Percentiles rank a stretch among this genome's conserved stretches.
Evolutionary conservation across 2,113 vertebrate species (phyloP).

Genomic region (Poecile atricapillus): DNA sequence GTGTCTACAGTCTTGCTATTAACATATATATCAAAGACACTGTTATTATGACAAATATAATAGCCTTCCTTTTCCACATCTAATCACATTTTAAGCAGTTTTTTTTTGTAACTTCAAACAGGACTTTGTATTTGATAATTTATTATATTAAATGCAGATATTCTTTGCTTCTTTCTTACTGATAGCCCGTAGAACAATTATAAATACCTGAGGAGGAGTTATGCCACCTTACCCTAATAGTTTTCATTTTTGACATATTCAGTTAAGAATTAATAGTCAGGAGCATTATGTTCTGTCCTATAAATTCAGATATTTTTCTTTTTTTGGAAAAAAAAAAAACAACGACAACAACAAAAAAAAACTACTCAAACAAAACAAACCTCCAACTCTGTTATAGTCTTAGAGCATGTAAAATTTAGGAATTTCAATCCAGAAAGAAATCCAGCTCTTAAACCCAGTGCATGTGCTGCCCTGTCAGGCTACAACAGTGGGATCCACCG

Average conservation of each 20-base stretch:
- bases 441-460: background rate
- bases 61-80: background rate
- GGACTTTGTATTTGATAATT: background rate
- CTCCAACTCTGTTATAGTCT: background rate
- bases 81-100: background rate
- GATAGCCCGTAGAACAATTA: background rate
- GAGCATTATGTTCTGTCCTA: background rate
- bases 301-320: background rate
- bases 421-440: background rate
- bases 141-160: background rate
- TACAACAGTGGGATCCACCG: background rate
- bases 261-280: background rate
- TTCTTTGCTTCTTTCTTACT: background rate
- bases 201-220: background rate
- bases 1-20: constrained; percentile 55
- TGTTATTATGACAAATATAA: constrained; percentile 20
- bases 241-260: background rate
- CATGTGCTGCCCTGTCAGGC: background rate
- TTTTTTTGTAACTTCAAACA: background rate
- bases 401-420: background rate
- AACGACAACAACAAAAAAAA: background rate
- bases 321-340: background rate
- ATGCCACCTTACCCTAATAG: background rate
- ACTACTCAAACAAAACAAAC: background rate
- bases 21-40: constrained; percentile 47